Conservation (phyloP, 1,140 invertebrate genomes). For the Drosophila nebulosa region DNA sequence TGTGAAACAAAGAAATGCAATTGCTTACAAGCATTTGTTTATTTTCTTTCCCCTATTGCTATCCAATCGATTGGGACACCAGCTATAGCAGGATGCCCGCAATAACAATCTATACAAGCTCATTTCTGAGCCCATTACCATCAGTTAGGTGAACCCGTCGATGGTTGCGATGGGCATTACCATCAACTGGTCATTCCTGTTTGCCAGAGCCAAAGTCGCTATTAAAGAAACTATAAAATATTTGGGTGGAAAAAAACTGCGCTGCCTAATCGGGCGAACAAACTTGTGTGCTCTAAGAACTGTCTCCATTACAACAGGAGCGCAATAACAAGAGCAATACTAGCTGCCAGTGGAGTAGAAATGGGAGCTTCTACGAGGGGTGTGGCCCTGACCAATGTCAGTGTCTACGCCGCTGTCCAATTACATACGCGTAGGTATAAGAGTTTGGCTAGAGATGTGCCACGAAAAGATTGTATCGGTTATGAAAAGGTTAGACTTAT, state of each 20-base stretch:
- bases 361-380: neutral
- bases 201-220: conserved; percentile 19
- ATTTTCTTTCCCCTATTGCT: too few relatives aligned
- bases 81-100: neutral
- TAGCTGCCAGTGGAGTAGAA: neutral
- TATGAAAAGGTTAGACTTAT: too few relatives aligned
- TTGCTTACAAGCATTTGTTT: too few relatives aligned
- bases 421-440: neutral
- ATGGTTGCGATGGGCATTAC: neutral
- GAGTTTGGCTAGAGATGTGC: neutral
- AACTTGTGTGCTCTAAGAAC: conserved; percentile 14
- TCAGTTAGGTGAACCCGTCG: conserved; percentile 43
- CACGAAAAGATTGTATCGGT: too few relatives aligned
- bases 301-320: conserved; percentile 2
- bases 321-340: conserved; percentile 24
- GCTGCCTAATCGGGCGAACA: conserved; percentile 53
- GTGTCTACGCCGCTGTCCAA: neutral
- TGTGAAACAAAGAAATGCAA: too few relatives aligned
- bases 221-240: conserved; percentile 29
- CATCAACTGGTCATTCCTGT: conserved; percentile 1
- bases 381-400: too few relatives aligned
- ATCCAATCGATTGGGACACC: neutral
- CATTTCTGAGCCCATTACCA: conserved; percentile 61
- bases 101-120: conserved; percentile 46
- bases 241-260: conserved; percentile 29